Evolutionary conservation across 2,113 vertebrate species (phyloP).

Genomic region (Alosa alosa): DNA sequence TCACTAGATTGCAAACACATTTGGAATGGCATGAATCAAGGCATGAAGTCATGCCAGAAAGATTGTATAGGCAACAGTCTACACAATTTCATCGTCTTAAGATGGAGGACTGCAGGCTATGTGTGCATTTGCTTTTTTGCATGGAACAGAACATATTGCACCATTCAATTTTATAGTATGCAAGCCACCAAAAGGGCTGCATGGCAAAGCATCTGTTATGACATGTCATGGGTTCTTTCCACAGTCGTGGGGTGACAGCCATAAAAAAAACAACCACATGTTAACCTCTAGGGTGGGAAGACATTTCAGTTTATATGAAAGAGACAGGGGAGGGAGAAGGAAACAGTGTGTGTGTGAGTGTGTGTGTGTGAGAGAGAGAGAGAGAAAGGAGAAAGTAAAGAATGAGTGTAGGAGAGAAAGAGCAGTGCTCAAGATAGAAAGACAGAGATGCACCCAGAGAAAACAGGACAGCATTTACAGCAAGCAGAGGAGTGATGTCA

Average conservation of each 20-base stretch:
- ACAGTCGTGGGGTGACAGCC: background rate
- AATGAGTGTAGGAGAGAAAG: background rate
- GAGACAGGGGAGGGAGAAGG: background rate
- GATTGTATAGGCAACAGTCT: background rate
- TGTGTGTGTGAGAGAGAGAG: background rate
- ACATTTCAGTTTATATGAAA: constrained; percentile 19
- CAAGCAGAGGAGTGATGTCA: background rate
- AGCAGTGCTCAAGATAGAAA: background rate
- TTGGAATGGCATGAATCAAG: background rate
- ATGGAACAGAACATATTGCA: background rate
- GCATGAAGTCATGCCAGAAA: background rate
- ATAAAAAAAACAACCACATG: constrained; percentile 13
- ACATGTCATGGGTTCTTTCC: background rate
- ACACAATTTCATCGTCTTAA: background rate
- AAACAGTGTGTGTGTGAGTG: no score
- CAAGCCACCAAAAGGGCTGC: background rate
- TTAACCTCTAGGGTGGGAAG: constrained; percentile 2
- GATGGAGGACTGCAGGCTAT: background rate
- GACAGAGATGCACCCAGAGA: background rate
- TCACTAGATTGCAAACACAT: background rate
- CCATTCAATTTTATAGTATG: background rate
- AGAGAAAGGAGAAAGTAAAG: background rate
- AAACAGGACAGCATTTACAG: background rate
- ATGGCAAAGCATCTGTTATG: background rate
- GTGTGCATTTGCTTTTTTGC: background rate